Evolutionary conservation across 2,888 invertebrate species (phyloP), one percentile per base, ranked within the genome.

Genomic region (Hirtodrosophila cameraria): DNA sequence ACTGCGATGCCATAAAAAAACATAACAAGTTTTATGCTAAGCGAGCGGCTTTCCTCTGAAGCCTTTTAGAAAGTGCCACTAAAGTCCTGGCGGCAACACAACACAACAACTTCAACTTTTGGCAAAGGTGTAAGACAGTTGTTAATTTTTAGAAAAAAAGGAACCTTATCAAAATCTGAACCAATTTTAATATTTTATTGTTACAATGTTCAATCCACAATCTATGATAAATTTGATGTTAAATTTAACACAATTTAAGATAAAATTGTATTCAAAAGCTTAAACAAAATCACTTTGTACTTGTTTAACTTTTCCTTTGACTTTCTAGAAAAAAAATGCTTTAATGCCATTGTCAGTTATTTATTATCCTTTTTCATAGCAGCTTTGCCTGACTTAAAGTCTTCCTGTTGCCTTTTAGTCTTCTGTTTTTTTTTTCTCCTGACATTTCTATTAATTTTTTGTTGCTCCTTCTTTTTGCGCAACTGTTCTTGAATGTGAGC

Each of bases 1-100:
- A 28, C 25, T 27, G 49, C 13, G 7, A 50, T 50, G 15, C 36
- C 9, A 45, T 20, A 54, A 30, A 46, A 39, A 54, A 46, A 39
- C 2, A 38, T 13, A 23, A 12, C 46, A 23, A 61, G 42, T 41
- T 48, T 59, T 52, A 30, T 57, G 42, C 38, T 50, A 63, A 50
- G 63, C 62, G 36, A 52, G 58, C 49, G 45, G 58, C 27, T 64
- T 62, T 64, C n/a, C n/a, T 30, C 30, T 20, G 46, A 65, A 65
- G 41, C 66, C 52, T 46, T 46, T 41, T 23, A 36, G 28, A 20
- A 43, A 33, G 12, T 42, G 50, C 46, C 46, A 23, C 64, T 11
- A n/a, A 27, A 36, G 20, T 46, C 41, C 16, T 13, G 18, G 42
- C 13, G 30, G 30, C 54, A 31, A n/a, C 27, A 20, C n/a, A n/a